phyloP scores from a whole-genome alignment of 1,140 invertebrate genomes.

The Portunus trituberculatus region DNA sequence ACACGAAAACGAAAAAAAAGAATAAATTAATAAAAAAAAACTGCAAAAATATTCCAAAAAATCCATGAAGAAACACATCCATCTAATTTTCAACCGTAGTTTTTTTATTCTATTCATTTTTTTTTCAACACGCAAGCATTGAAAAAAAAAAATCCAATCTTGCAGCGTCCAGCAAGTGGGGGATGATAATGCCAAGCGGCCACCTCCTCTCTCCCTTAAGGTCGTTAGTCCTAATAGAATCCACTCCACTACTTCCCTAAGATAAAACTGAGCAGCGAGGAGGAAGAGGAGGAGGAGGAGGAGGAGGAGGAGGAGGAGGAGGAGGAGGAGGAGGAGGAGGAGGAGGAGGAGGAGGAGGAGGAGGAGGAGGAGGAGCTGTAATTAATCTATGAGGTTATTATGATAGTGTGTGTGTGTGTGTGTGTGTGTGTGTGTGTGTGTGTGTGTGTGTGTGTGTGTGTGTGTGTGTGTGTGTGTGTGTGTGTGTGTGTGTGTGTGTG shows the following conservation, averaged over 20 bases:
- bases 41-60: not conserved
- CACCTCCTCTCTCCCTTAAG: slow-evolving; percentile 15
- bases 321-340: not conserved
- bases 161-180: not conserved
- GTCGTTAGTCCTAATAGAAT: slow-evolving; percentile 28
- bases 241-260: not conserved
- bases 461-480: not conserved
- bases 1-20: too few relatives aligned
- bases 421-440: slow-evolving; percentile 20
- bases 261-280: not conserved
- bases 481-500: not conserved
- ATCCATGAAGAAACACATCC: not conserved
- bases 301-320: not conserved
- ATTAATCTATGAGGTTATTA: not conserved
- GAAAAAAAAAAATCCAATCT: slow-evolving; percentile 28
- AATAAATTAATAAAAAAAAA: too few relatives aligned
- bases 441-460: not conserved
- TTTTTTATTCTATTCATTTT: not conserved
- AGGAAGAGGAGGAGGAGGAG: not conserved
- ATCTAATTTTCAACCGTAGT: not conserved
- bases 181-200: not conserved
- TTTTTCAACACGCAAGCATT: not conserved
- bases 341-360: slow-evolving; percentile 3
- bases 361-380: not conserved
- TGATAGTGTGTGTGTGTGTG: not conserved